Evolutionary conservation across 2,797 vertebrate genomes (phyloP).

Genomic region (Prunella strophiata): DNA sequence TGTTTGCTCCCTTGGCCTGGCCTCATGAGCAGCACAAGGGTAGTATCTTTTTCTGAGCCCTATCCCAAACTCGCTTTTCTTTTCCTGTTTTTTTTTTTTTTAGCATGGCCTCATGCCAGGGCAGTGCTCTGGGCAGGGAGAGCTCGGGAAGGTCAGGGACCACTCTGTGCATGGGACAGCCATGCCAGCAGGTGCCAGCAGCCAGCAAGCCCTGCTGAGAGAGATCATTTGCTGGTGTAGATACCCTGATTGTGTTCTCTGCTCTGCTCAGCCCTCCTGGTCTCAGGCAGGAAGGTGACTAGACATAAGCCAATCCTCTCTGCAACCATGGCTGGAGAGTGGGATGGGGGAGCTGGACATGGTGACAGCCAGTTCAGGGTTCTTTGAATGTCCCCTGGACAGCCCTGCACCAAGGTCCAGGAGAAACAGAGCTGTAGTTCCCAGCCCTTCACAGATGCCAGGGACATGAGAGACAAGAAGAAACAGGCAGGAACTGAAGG

Average conservation of each 20-base stretch:
- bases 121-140: neutral
- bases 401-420: fast-evolving
- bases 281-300: fast-evolving
- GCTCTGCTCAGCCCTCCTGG: fast-evolving
- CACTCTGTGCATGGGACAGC: neutral
- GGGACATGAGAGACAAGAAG: neutral
- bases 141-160: neutral
- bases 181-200: neutral
- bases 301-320: neutral
- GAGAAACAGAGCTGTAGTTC: neutral
- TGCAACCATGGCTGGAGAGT: neutral
- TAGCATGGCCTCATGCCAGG: neutral
- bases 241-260: neutral
- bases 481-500: neutral
- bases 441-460: neutral
- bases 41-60: neutral
- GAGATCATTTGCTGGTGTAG: neutral
- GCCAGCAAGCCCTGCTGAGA: fast-evolving
- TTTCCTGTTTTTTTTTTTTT: neutral
- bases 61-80: neutral
- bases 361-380: fast-evolving
- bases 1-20: neutral
- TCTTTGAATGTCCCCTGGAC: neutral
- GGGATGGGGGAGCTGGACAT: neutral
- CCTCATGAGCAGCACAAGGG: fast-evolving